Evolutionary conservation across 2,797 vertebrate genomes (phyloP).

Genomic region (Gila robusta): DNA sequence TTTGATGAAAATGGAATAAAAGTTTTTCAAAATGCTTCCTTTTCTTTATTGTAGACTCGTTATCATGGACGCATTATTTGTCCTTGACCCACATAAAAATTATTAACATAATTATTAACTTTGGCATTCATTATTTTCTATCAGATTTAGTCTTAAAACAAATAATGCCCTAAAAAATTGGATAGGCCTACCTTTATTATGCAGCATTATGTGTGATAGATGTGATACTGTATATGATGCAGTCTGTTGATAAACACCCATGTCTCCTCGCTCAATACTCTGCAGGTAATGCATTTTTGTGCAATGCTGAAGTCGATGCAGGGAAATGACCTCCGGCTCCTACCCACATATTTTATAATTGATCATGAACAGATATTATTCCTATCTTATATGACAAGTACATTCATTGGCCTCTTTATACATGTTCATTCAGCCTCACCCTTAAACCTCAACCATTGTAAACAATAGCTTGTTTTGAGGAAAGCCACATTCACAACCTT

Average conservation of each 20-base stretch:
- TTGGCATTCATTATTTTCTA: not conserved
- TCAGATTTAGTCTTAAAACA: not conserved
- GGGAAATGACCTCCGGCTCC: not conserved
- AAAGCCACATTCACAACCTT: constrained; percentile 31
- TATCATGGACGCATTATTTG: not conserved
- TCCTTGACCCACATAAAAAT: not conserved
- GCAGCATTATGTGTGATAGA: not conserved
- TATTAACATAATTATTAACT: not conserved
- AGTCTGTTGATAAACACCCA: constrained; percentile 1
- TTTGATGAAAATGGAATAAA: not conserved
- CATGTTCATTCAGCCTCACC: not conserved
- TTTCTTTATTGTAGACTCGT: not conserved
- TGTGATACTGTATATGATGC: not conserved
- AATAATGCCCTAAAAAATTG: not conserved
- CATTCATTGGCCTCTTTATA: constrained; percentile 28
- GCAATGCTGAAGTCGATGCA: not conserved
- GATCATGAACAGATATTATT: constrained; percentile 20
- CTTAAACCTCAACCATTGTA: constrained; percentile 39
- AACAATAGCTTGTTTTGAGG: constrained; percentile 45
- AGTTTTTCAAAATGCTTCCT: not conserved
- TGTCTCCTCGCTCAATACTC: not conserved
- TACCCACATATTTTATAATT: constrained; percentile 5
- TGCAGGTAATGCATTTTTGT: not conserved
- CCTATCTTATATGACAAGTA: constrained; percentile 17
- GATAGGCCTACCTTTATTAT: not conserved